Percentiles rank a stretch among this genome's conserved stretches.
Conservation (phyloP, 2,113 vertebrate genomes). For the Laticauda colubrina region DNA sequence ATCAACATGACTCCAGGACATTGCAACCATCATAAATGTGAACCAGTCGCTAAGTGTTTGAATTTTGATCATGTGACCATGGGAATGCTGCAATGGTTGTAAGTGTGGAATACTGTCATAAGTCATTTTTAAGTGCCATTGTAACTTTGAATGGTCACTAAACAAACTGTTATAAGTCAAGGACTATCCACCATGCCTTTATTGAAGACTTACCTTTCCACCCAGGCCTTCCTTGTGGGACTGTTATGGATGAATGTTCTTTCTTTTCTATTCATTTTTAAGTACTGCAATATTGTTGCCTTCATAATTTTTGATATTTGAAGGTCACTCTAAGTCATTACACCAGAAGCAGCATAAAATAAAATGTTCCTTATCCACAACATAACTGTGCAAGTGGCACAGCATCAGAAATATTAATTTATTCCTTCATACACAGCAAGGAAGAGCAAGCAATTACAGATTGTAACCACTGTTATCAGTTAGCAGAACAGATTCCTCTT, state of each 20-base stretch:
- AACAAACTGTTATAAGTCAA: background rate
- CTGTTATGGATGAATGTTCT: background rate
- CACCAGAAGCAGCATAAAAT: background rate
- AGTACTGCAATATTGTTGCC: background rate
- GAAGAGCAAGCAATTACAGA: background rate
- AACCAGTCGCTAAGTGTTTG: background rate
- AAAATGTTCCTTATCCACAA: background rate
- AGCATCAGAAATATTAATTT: background rate
- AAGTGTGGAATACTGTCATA: background rate
- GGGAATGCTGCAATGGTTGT: background rate
- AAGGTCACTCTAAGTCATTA: background rate
- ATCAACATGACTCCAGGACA: background rate
- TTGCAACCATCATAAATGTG: background rate
- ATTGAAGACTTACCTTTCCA: background rate
- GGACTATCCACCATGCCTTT: background rate
- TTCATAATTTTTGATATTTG: background rate
- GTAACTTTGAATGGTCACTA: background rate
- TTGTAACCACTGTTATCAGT: background rate
- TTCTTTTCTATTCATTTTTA: background rate
- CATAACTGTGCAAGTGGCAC: background rate
- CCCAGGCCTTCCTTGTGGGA: background rate
- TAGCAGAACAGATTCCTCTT: background rate
- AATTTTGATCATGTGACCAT: background rate
- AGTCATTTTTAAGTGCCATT: background rate
- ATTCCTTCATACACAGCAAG: background rate